Evolutionary conservation across 2,888 invertebrate species (phyloP).

Genomic region (Dicyrtomina minuta): DNA sequence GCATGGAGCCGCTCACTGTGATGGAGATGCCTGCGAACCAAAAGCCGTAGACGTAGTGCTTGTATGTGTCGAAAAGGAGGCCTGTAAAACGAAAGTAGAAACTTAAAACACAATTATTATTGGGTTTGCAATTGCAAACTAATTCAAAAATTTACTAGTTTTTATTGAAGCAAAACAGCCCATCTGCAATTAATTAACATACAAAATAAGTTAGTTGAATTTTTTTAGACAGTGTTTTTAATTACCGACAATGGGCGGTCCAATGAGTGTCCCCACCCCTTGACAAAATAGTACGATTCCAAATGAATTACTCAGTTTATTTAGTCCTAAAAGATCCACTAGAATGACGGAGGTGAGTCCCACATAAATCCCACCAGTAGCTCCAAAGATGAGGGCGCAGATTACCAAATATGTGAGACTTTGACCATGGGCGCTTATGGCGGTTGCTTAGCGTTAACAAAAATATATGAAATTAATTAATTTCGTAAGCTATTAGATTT

Average conservation of each 20-base stretch:
- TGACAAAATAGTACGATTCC: constrained; percentile 88
- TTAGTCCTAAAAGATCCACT: constrained; percentile 87
- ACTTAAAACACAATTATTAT: no score
- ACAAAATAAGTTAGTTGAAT: no score
- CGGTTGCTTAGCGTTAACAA: background rate
- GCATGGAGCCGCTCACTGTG: constrained; percentile 80
- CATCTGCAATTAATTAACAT: no score
- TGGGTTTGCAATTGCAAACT: background rate
- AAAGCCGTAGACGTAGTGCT: constrained; percentile 65
- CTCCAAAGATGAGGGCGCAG: constrained; percentile 80
- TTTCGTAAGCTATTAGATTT: constrained; percentile 53
- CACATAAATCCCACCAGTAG: constrained; percentile 91
- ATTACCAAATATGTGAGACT: constrained; percentile 53
- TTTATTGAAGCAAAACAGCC: no score
- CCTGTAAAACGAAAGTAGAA: constrained; percentile 14
- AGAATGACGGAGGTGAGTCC: constrained; percentile 94
- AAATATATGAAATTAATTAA: background rate
- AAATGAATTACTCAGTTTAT: constrained; percentile 92
- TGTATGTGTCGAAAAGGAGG: constrained; percentile 22
- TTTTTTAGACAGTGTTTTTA: background rate
- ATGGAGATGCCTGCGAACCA: constrained; percentile 83
- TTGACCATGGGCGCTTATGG: background rate
- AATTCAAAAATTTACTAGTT: background rate
- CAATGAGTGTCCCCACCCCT: constrained; percentile 87
- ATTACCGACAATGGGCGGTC: constrained; percentile 89